Base-by-base conservation (phyloP, 2,113 vertebrate species). In the Chaetodon trifascialis region DNA sequence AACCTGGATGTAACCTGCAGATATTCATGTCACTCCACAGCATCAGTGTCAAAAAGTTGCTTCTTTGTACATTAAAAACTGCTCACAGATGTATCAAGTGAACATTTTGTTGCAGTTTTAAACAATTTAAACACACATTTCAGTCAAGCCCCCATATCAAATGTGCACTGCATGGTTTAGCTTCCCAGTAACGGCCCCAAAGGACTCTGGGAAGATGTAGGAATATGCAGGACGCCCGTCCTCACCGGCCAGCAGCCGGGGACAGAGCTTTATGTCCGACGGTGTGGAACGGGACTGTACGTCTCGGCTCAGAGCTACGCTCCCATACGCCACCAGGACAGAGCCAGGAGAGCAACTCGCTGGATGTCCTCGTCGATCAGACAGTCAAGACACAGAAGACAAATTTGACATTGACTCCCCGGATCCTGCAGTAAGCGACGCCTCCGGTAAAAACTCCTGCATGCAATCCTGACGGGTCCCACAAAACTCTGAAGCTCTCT, bases 241-340 rank as follows among this genome's bases (percentile, higher is more conserved):
- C 89, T 69, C 88, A 52, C 51, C 70, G 80, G 80, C 87, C 30
- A 1, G 64, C 4, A 5, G 91, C 92, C 84, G 88, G 94, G 94
- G 93, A 90, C 94, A 52, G 21, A 85, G 72, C 92, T 93, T 90
- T 5, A 3, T 94, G 8, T 95, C 75, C 90, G 85, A 95, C 76
- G 77, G 67, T 5, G 91, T 96, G 95, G 90, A 94, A 95, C 0
- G 71, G 91, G 94, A 96, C 34, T 91, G 46, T 90, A 91, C 91
- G 87, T 96, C 94, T 94, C 2, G 7, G 90, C 83, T 21, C 0
- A 90, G 84, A 63, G 92, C 89, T 95, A 92, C 66, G 70, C 90
- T 95, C 92, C 94, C 92, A 90, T 91, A 94, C 36, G 93, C 95
- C 95, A 96, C 94, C 79, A 86, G 92, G 93, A 94, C 94, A 95